phyloP scores from a whole-genome alignment of 2,113 vertebrate genomes.

The Pluvianellus socialis region DNA sequence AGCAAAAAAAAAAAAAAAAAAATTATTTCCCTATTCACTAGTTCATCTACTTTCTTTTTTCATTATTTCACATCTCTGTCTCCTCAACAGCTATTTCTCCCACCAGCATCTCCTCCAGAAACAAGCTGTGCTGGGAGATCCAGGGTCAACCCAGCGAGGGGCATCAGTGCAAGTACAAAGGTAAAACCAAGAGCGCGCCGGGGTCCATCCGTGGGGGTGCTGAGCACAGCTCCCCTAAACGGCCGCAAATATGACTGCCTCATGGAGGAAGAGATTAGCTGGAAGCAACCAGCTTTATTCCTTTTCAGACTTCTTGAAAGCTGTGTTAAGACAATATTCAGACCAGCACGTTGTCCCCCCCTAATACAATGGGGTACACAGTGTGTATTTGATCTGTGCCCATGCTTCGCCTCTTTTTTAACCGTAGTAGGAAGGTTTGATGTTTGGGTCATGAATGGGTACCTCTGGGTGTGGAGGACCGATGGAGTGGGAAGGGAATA shows the following conservation, averaged over 20 bases:
- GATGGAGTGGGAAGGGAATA: neutral
- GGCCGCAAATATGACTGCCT: neutral
- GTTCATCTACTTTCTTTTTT: neutral
- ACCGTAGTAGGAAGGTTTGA: neutral
- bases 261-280: neutral
- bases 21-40: neutral
- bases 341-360: neutral
- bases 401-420: neutral
- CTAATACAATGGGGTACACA: neutral
- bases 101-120: neutral
- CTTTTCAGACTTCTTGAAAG: neutral
- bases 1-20: neutral
- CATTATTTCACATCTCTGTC: fast-evolving
- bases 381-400: fast-evolving
- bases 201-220: neutral
- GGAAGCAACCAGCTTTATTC: neutral
- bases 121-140: neutral
- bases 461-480: neutral
- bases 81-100: neutral
- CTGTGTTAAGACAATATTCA: neutral
- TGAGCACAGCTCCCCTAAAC: neutral
- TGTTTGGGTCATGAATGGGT: fast-evolving
- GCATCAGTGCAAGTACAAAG: neutral
- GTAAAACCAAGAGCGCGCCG: fast-evolving
- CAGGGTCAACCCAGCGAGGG: neutral